Conservation (phyloP, 1,140 invertebrate genomes). For the Mizuhopecten yessoensis region DNA sequence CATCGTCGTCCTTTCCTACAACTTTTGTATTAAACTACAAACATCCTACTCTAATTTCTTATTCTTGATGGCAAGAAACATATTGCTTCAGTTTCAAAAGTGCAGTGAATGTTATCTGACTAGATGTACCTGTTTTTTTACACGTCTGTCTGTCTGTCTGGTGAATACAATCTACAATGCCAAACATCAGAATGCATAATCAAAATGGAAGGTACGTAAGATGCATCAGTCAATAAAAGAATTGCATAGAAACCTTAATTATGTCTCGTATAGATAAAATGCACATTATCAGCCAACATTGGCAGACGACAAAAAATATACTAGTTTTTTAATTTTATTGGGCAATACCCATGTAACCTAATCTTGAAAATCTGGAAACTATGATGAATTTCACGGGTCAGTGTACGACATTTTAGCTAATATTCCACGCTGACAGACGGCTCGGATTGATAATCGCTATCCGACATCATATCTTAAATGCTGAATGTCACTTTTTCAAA, state of each 20-base stretch:
- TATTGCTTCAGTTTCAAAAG: not conserved
- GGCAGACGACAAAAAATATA: not conserved
- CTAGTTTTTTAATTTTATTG: not conserved
- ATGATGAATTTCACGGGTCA: conserved; percentile 19
- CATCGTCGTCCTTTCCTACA: not conserved
- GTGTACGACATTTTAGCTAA: not conserved
- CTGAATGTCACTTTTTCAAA: conserved; percentile 29
- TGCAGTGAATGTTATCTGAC: not conserved
- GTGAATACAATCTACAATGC: not conserved
- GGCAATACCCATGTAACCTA: not conserved
- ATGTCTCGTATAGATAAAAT: not conserved
- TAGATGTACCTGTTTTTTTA: not conserved
- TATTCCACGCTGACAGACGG: not conserved
- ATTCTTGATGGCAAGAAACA: not conserved
- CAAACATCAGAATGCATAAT: not conserved
- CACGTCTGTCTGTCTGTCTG: not conserved
- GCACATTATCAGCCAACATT: not conserved
- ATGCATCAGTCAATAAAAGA: not conserved
- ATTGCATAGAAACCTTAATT: not conserved
- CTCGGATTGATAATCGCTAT: not conserved
- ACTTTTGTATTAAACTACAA: not conserved
- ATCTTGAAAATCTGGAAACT: not conserved
- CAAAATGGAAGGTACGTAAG: not conserved
- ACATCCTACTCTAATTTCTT: not conserved
- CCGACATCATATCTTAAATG: not conserved